phyloP scores from a whole-genome alignment of 2,888 invertebrate genomes.

The Trypoxylon attenuatum region DNA sequence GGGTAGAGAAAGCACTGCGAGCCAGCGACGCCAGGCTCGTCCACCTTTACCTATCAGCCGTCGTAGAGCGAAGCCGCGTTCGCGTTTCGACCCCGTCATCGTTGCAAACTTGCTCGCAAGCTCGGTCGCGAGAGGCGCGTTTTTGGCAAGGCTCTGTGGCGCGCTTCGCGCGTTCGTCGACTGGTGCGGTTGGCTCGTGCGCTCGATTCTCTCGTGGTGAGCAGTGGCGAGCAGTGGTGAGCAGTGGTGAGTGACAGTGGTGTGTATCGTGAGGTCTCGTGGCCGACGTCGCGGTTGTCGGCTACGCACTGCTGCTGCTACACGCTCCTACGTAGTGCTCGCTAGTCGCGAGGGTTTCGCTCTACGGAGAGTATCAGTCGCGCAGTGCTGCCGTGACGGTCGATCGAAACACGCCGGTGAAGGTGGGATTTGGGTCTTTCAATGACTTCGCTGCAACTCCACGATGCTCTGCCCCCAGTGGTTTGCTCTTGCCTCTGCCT shows the following conservation, averaged over 20 bases:
- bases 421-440: constrained; percentile 21
- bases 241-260: background rate
- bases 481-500: constrained; percentile 10
- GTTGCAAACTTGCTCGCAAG: background rate
- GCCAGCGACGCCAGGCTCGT: background rate
- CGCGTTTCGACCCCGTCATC: background rate
- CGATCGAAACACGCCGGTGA: constrained; percentile 49
- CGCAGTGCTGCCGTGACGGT: constrained; percentile 52
- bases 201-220: background rate
- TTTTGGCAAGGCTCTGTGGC: background rate
- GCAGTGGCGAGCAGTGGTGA: background rate
- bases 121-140: no score
- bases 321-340: no score
- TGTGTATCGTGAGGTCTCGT: no score
- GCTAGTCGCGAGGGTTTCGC: background rate
- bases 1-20: constrained; percentile 1
- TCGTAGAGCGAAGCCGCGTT: background rate
- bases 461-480: constrained; percentile 32
- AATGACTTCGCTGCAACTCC: constrained; percentile 25
- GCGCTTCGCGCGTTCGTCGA: no score
- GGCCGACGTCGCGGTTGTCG: background rate
- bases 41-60: background rate
- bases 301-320: no score
- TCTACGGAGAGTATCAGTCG: constrained; percentile 12
- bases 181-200: no score